These are phyloP conservation scores for Drosophila helvetica DNA, from an alignment of 2,888 invertebrate genomes.

Conservation along the genomic window DNA sequence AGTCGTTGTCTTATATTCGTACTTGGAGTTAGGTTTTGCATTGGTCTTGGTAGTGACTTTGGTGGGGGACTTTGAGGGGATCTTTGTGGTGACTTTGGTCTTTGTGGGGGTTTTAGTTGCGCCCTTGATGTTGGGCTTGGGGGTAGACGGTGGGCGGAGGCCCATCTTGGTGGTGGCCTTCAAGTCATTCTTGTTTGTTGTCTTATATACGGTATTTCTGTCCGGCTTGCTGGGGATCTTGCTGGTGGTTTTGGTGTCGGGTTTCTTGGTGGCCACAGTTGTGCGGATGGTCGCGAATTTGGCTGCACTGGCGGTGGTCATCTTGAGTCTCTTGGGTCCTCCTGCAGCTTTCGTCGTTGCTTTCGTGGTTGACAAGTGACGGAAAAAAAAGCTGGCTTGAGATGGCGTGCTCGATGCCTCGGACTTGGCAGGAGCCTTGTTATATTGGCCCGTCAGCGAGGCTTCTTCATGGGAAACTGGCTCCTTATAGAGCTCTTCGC, in stretches of 20 bases:
- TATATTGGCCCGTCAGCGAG: background rate
- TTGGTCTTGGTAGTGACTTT: too few relatives aligned
- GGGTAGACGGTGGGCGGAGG: background rate
- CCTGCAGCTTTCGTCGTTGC: background rate
- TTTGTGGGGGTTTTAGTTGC: too few relatives aligned
- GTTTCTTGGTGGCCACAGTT: background rate
- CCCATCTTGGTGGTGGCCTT: background rate
- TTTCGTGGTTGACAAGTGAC: background rate
- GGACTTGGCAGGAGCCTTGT: background rate
- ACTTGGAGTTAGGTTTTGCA: background rate
- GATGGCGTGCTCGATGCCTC: background rate
- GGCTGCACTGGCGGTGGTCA: background rate
- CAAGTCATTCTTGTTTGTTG: background rate
- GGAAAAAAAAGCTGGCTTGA: background rate
- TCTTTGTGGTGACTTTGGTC: background rate
- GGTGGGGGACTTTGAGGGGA: too few relatives aligned
- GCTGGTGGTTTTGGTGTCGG: background rate
- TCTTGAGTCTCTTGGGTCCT: background rate
- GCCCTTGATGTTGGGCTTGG: background rate
- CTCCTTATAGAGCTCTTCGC: background rate
- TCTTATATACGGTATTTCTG: background rate
- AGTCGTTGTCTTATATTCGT: background rate
- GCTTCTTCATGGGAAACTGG: background rate
- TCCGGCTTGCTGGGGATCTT: background rate
- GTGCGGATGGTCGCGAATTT: background rate